These are phyloP conservation scores for Lepidurus packardi DNA, from an alignment of 1,140 invertebrate species.

Conservation along the genomic window DNA sequence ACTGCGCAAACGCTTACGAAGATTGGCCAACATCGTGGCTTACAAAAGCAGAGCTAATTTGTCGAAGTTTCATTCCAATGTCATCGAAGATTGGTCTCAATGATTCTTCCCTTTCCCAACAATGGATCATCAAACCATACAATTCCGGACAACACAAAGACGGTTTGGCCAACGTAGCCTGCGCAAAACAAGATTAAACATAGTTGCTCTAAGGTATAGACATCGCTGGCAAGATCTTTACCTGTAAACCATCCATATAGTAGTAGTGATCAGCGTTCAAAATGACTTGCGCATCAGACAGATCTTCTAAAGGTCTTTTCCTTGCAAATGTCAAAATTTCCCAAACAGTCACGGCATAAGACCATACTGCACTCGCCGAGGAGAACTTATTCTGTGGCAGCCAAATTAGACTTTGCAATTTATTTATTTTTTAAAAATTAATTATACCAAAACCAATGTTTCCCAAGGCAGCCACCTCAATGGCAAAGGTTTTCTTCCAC, in stretches of 20 bases:
- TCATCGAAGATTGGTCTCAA: neutral
- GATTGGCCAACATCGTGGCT: neutral
- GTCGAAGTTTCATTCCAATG: neutral
- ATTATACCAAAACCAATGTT: conserved; percentile 67
- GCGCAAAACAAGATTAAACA: neutral
- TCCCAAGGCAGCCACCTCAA: conserved; percentile 80
- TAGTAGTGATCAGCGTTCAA: conserved; percentile 65
- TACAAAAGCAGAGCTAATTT: conserved; percentile 2
- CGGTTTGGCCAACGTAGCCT: neutral
- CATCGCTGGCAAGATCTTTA: conserved; percentile 37
- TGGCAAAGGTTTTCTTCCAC: conserved; percentile 57
- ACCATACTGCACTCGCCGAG: conserved; percentile 57
- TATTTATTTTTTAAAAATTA: neutral
- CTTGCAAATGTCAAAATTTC: conserved; percentile 68
- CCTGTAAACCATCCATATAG: conserved; percentile 58
- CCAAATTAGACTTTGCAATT: conserved; percentile 27
- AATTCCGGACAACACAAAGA: neutral
- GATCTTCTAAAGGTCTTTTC: conserved; percentile 62
- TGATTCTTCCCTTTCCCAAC: neutral
- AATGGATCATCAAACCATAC: neutral
- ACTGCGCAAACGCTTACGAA: neutral
- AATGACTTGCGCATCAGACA: conserved; percentile 67
- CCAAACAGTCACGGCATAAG: conserved; percentile 62
- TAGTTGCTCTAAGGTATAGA: neutral
- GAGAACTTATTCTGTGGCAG: conserved; percentile 58